Evolutionary conservation across 2,113 vertebrate genomes (phyloP).

Genomic region (Actenoides hombroni): DNA sequence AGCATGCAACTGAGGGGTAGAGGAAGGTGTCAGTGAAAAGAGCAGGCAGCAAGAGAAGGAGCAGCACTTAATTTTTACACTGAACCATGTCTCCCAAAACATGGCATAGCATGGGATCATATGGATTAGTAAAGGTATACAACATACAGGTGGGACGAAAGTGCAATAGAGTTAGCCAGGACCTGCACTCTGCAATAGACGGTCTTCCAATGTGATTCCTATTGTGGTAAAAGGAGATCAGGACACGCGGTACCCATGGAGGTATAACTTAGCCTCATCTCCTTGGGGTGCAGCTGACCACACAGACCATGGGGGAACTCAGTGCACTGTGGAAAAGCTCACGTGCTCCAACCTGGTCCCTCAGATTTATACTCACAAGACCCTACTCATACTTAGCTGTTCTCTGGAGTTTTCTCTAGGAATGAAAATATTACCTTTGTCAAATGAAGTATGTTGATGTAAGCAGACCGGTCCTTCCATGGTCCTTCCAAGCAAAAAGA

Average conservation of each 20-base stretch:
- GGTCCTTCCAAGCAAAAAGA: neutral
- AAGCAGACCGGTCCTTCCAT: neutral
- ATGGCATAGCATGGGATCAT: neutral
- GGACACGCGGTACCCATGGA: accelerated
- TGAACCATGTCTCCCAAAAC: neutral
- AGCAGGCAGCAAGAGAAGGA: neutral
- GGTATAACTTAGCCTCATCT: neutral
- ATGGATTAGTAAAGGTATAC: neutral
- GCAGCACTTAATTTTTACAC: neutral
- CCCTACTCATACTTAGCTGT: accelerated
- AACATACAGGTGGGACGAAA: neutral
- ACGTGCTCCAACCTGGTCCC: neutral
- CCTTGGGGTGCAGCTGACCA: too few relatives aligned
- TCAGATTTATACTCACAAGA: neutral
- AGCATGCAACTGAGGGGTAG: neutral
- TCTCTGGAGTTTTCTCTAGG: neutral
- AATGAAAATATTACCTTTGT: neutral
- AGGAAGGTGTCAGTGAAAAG: neutral
- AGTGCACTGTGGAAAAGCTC: neutral
- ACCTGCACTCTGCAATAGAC: neutral
- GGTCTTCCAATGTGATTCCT: neutral
- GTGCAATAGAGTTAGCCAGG: neutral
- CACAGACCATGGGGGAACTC: neutral
- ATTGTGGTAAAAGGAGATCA: neutral
- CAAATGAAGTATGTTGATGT: neutral